Base-by-base conservation (phyloP, 64 coral and sea anemone genomes). In the Catalaphyllia jardinei region DNA sequence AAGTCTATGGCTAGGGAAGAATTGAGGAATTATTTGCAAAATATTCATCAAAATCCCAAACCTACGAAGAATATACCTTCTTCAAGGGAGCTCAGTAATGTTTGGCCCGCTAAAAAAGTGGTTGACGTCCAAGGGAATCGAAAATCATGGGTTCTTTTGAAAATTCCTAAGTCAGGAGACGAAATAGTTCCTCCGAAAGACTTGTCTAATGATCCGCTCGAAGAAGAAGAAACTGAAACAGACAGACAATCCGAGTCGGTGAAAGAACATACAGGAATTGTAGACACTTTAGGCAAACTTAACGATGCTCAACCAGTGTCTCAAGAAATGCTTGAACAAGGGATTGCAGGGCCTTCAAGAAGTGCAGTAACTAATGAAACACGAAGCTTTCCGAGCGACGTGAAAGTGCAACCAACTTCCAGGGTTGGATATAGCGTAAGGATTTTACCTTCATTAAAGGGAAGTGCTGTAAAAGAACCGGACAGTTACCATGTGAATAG, bases 141-240 rank as follows among this genome's bases (percentile, higher is more conserved):
- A 67, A 97, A 97, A 82, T 97, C 95, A 27, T 97, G 95, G 95
- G 95, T 97, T 84, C 78, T 97, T 30, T 79, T 97, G 14, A 97
- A 97, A 79, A 97, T 97, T 76, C 95, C 92, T 14, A 97, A 93
- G 72, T 82, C 82, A 31, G 46, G 73, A 72, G 91, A 93, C 52
- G 25, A 83, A 60, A 38, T 20, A 1, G 60, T 87, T 14, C 90
- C 74, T 78, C 74, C 51, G 18, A 14, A 76, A 88, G 51, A 28
- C 1, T 79, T 87, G 30, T 46, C 60, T 29, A 67, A 92, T 54
- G 86, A 86, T 11, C 73, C 52, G 5, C 27, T 31, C 27, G 62
- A 61, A 65, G 84, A 75, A 61, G 67, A 78, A 49, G 46, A 50
- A 67, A 87, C 55, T 57, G 38, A 59, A 16, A 27, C 4, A 8